phyloP scores from a whole-genome alignment of 2,888 invertebrate species.

The Eristalis intricaria region DNA sequence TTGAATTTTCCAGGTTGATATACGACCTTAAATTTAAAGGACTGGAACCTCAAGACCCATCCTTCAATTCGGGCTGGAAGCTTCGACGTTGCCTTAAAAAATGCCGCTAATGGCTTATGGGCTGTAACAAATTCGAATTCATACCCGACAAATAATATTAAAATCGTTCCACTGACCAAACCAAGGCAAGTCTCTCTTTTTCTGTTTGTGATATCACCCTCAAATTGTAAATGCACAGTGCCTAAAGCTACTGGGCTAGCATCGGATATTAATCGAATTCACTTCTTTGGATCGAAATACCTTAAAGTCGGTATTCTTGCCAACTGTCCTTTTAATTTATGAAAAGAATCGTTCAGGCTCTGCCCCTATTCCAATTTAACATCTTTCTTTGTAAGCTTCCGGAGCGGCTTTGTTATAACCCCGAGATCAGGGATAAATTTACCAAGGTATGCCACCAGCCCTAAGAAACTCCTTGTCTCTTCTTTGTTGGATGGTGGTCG shows the following conservation, averaged over 20 bases:
- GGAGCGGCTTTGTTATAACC: constrained; percentile 74
- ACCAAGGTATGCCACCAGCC: constrained; percentile 76
- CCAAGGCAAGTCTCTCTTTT: constrained; percentile 50
- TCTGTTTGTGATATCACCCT: constrained; percentile 41
- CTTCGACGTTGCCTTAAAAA: constrained; percentile 71
- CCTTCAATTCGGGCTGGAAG: constrained; percentile 64
- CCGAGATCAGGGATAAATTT: constrained; percentile 74
- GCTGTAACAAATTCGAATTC: constrained; percentile 66
- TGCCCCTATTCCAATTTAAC: too few species aligned
- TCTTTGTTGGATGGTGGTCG: constrained; percentile 73
- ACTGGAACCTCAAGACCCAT: constrained; percentile 58
- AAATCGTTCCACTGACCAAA: constrained; percentile 47
- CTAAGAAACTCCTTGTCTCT: constrained; percentile 76
- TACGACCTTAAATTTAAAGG: too few species aligned
- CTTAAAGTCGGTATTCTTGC: constrained; percentile 68
- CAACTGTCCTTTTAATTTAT: constrained; percentile 71
- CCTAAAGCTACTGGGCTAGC: constrained; percentile 34
- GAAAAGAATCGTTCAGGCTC: constrained; percentile 66
- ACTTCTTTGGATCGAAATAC: constrained; percentile 74
- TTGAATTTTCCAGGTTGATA: too few species aligned
- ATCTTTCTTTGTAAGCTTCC: constrained; percentile 73
- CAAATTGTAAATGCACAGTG: constrained; percentile 64
- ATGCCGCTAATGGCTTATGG: constrained; percentile 67
- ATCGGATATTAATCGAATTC: constrained; percentile 64
- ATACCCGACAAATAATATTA: constrained; percentile 63